Conservation (phyloP, 2,113 vertebrate species). For the Zosterops borbonicus region DNA sequence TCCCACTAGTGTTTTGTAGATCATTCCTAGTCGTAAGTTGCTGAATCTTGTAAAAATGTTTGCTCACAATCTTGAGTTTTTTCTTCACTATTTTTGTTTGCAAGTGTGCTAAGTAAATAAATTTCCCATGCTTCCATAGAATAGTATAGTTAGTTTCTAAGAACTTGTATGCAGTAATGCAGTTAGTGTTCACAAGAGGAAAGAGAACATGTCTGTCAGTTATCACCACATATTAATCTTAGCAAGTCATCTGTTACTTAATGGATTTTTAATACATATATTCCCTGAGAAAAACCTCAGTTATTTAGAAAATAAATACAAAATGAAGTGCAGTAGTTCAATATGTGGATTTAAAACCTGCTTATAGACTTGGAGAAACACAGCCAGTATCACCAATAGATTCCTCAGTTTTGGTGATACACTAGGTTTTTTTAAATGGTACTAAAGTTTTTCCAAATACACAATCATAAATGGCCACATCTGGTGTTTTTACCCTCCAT, state of each 20-base stretch:
- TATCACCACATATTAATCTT: neutral
- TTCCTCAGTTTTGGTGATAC: neutral
- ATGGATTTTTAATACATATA: neutral
- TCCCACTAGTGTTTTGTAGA: neutral
- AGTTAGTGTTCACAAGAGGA: neutral
- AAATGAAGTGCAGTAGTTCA: neutral
- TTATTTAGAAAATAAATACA: neutral
- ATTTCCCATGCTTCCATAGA: neutral
- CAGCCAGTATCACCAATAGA: too few relatives aligned
- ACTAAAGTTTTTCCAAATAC: neutral
- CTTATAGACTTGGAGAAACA: neutral
- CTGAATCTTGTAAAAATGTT: neutral
- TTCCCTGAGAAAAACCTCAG: neutral
- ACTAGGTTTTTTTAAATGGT: neutral
- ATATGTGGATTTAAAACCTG: neutral
- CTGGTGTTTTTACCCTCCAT: neutral
- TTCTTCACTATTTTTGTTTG: neutral
- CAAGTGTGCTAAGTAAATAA: neutral
- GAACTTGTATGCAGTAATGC: neutral
- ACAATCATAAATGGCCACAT: fast-evolving
- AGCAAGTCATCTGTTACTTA: neutral
- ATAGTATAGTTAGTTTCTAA: neutral
- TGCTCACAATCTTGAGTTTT: neutral
- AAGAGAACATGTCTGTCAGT: neutral
- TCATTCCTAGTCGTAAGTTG: neutral